phyloP scores from a whole-genome alignment of 2,797 vertebrate species.

The Cryptoblepharus egeriae region DNA sequence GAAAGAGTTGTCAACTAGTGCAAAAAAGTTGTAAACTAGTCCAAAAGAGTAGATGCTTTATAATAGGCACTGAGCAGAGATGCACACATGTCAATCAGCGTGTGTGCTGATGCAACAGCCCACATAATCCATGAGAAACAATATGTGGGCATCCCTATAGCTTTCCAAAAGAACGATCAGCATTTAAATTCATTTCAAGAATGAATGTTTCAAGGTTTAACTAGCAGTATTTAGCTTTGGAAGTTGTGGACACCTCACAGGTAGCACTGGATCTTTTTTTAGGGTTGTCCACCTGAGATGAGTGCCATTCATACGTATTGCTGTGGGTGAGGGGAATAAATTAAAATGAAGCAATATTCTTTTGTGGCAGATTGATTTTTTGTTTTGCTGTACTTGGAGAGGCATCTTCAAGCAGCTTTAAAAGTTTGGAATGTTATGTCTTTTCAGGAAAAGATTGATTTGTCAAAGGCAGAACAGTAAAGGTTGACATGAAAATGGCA shows the following conservation, averaged over 20 bases:
- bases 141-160: not conserved
- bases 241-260: not conserved
- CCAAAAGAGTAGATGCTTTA: not conserved
- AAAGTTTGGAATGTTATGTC: not conserved
- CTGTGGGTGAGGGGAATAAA: not conserved
- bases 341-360: not conserved
- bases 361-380: conserved; percentile 15
- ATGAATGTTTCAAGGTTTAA: not conserved
- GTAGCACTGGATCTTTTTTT: not conserved
- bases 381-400: conserved; percentile 3
- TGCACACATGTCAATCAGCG: not conserved
- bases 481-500: not conserved
- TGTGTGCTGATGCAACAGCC: not conserved
- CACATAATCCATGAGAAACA: not conserved
- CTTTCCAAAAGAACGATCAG: too few species aligned
- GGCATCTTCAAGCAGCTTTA: not conserved
- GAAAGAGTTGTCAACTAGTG: not conserved
- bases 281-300: not conserved
- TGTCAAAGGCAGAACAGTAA: not conserved
- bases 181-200: not conserved
- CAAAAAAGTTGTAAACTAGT: not conserved
- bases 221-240: not conserved
- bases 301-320: not conserved
- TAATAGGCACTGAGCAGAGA: not conserved
- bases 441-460: not conserved